Evolutionary conservation across 2,797 vertebrate species (phyloP).

Genomic region (Thamnophis elegans): DNA sequence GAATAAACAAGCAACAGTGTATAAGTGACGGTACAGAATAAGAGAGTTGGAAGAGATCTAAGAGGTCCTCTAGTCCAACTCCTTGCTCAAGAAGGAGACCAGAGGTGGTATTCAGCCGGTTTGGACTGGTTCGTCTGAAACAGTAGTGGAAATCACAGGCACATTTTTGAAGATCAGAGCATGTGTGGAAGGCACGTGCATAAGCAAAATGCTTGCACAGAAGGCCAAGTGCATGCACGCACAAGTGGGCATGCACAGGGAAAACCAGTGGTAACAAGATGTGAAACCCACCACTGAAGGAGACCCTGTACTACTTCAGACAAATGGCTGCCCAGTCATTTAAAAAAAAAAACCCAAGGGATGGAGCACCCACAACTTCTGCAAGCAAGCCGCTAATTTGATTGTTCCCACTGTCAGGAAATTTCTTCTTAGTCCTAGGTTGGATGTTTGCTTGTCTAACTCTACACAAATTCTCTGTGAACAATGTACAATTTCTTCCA

Average conservation of each 20-base stretch:
- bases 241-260: too few species aligned
- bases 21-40: neutral
- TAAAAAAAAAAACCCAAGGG: neutral
- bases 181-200: too few species aligned
- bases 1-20: neutral
- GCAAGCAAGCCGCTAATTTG: neutral
- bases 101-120: too few species aligned
- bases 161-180: too few species aligned
- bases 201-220: too few species aligned
- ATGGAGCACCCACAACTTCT: neutral
- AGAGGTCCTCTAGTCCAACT: too few species aligned
- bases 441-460: slow-evolving; percentile 6
- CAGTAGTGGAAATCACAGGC: too few species aligned
- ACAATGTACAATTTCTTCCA: slow-evolving; percentile 26
- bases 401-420: neutral
- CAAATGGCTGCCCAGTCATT: neutral
- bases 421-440: neutral
- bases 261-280: too few species aligned
- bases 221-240: too few species aligned
- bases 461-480: slow-evolving; percentile 16
- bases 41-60: neutral
- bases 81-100: too few species aligned
- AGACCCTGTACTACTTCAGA: neutral
- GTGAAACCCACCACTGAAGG: neutral
- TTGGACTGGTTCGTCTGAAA: too few species aligned